Base-by-base conservation (phyloP, 1,140 invertebrate species). In the Adoxophyes honmai region DNA sequence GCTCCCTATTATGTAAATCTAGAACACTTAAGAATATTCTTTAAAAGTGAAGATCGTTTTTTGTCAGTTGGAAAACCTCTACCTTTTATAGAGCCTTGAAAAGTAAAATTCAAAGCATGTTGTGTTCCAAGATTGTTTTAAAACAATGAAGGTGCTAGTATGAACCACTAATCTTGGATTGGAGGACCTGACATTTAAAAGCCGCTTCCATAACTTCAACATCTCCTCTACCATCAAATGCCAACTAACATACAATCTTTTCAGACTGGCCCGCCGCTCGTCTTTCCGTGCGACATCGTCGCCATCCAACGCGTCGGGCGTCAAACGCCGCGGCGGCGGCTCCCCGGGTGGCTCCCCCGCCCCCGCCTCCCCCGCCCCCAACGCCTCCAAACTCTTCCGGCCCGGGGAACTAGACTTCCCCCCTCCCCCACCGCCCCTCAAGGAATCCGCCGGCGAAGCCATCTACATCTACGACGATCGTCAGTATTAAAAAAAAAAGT, bases 371-470 rank as follows among this genome's bases (percentile, higher is more conserved):
- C 83, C 90, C 35, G 82, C 85, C 16, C 82, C 82, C 58, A 80
- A 82, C 74, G 84, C 85, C 58, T 88, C 82, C 66, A 88, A 88
- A 60, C 78, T 88, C 52, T 88, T 88, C 73, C 64, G 85, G 4
- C 69, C 87, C 51, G 85, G 81, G 52, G 76, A 90, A 70, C 65
- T 90, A 73, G 90, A 91, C 90, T 90, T 92, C 74, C 92, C 92
- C 8, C 91, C 92, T 35, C 84, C 84, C 33, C 89, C 90, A 57
- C 86, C 90, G 54, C 90, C 86, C 13, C 86, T 91, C 38, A 92
- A 93, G 67, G 91, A 93, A 66, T 91, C 92, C 4, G 92, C 92
- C n/a, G 92, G 92, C 4, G 92, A 93, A 71, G 91, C 92, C 16
- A 91, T 92, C 59, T 88, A 88, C 61, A 88, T 88, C 0, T 88